phyloP scores from a whole-genome alignment of 2,797 vertebrate genomes.

The Darevskia nairensis region DNA sequence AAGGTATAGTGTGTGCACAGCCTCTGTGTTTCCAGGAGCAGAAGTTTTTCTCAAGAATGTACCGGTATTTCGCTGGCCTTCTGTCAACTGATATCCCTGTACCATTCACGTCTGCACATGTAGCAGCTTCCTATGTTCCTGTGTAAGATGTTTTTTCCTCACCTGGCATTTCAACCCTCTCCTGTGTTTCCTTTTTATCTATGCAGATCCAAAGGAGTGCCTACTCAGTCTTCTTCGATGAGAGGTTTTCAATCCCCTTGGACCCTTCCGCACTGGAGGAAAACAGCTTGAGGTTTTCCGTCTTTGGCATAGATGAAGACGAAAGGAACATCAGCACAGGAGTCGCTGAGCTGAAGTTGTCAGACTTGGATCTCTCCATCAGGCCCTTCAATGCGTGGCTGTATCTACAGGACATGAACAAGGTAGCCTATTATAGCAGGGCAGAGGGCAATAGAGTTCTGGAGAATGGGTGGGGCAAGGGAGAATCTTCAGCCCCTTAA shows the following conservation, averaged over 20 bases:
- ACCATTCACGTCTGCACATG: neutral
- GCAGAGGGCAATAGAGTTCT: neutral
- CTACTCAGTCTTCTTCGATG: slow-evolving; percentile 90
- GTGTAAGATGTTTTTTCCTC: neutral
- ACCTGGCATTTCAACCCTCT: neutral
- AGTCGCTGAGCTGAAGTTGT: slow-evolving; percentile 91
- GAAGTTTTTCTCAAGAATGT: neutral
- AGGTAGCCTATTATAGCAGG: slow-evolving; percentile 74
- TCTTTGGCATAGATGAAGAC: slow-evolving; percentile 89
- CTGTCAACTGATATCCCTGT: neutral
- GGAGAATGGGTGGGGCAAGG: neutral
- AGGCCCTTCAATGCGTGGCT: slow-evolving; percentile 95
- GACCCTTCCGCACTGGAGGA: slow-evolving; percentile 86
- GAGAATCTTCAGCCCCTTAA: neutral
- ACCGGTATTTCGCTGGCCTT: neutral
- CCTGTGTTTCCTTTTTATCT: neutral
- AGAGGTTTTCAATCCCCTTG: slow-evolving; percentile 90
- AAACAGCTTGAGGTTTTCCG: slow-evolving; percentile 90
- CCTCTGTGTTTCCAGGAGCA: neutral
- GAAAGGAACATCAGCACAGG: slow-evolving; percentile 91
- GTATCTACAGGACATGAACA: slow-evolving; percentile 95
- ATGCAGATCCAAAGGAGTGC: slow-evolving; percentile 90
- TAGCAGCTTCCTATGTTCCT: too few relatives aligned
- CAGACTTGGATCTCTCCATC: slow-evolving; percentile 88
- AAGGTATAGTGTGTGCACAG: too few relatives aligned